Percentiles rank a stretch among this genome's conserved stretches.
These are phyloP conservation scores for Sesamia inferens DNA, from an alignment of 2,888 invertebrate genomes.

Conservation along the genomic window DNA sequence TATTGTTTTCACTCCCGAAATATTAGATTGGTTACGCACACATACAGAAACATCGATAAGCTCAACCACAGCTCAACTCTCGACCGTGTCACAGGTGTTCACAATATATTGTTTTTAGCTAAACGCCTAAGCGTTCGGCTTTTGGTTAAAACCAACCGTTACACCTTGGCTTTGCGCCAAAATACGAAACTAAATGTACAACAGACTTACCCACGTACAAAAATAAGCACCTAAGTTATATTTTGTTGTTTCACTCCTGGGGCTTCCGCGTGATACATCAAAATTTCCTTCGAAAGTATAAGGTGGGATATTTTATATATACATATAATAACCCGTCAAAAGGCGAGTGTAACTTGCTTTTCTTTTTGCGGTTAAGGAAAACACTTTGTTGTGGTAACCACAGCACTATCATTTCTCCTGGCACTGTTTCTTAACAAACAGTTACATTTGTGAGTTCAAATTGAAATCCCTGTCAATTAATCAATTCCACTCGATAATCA, in stretches of 20 bases:
- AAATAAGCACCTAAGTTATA: conserved; percentile 64
- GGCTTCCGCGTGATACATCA: conserved; percentile 63
- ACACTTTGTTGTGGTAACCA: conserved; percentile 49
- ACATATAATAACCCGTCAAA: conserved; percentile 53
- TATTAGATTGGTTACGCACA: conserved; percentile 40
- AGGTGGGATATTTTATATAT: conserved; percentile 57
- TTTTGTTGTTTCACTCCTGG: conserved; percentile 62
- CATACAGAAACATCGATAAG: conserved; percentile 25
- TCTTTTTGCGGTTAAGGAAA: conserved; percentile 55
- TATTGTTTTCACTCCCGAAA: conserved; percentile 35
- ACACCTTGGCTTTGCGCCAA: conserved; percentile 62
- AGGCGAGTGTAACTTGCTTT: conserved; percentile 45
- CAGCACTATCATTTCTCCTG: conserved; percentile 30
- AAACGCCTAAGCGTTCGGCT: conserved; percentile 63
- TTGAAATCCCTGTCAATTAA: conserved; percentile 4
- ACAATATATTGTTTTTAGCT: conserved; percentile 67
- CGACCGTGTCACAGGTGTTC: conserved; percentile 63
- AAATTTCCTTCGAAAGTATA: conserved; percentile 57
- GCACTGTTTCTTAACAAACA: conserved; percentile 20
- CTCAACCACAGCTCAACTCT: conserved; percentile 51
- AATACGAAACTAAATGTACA: conserved; percentile 47
- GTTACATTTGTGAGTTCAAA: conserved; percentile 5
- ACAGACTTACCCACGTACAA: conserved; percentile 60
- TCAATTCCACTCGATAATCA: conserved; percentile 2
- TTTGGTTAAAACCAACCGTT: conserved; percentile 63